Evolutionary conservation across 2,113 vertebrate genomes (phyloP).

Genomic region (Pithys albifrons): DNA sequence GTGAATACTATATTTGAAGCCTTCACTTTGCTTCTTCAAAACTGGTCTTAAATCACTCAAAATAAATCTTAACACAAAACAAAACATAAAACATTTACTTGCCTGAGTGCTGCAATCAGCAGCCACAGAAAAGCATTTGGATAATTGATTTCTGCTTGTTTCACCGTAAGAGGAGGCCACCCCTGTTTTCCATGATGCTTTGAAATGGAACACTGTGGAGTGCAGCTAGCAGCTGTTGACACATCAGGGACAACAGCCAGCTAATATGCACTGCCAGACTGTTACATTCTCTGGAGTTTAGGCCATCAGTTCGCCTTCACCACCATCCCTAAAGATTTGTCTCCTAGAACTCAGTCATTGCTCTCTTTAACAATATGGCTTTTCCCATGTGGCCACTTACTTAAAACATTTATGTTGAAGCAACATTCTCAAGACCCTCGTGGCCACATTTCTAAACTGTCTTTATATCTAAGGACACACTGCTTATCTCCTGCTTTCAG

Average conservation of each 20-base stretch:
- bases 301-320: neutral
- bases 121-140: neutral
- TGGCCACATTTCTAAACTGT: neutral
- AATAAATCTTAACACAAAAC: neutral
- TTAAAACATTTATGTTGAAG: neutral
- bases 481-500: neutral
- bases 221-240: conserved; percentile 74
- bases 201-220: conserved; percentile 69
- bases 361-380: neutral
- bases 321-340: neutral
- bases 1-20: neutral
- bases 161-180: neutral
- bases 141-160: neutral
- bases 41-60: neutral
- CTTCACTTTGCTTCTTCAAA: neutral
- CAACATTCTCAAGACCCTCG: neutral
- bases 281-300: neutral
- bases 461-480: rapidly evolving
- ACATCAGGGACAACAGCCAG: conserved; percentile 70
- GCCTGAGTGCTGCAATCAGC: neutral
- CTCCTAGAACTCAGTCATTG: neutral
- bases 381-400: neutral
- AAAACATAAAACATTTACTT: neutral
- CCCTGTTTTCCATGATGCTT: neutral
- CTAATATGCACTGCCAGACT: conserved; percentile 79